A percentile compares a stretch with the other conserved stretches of the same genome.
Conservation (phyloP, 2,797 vertebrate genomes). For the Glyptemys insculpta region DNA sequence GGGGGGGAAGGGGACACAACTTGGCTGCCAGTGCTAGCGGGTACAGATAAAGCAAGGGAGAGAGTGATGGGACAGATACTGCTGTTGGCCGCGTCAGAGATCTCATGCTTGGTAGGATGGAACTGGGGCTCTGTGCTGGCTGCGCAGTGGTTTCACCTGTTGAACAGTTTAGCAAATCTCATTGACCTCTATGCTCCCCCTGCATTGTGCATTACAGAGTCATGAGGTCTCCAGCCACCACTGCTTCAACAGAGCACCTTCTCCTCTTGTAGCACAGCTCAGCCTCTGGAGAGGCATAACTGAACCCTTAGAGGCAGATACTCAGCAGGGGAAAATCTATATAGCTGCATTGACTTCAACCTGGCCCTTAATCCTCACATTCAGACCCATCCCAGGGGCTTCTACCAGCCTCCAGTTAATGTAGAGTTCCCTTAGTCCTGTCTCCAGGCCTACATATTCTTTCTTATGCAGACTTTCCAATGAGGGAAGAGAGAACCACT, state of each 20-base stretch:
- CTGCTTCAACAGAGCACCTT: background rate
- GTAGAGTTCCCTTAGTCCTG: no score
- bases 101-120: background rate
- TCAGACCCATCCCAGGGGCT: no score
- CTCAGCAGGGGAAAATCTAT: background rate
- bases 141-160: background rate
- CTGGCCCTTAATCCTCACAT: background rate
- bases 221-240: background rate
- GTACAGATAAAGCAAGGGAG: background rate
- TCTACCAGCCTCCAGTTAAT: background rate
- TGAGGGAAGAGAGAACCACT: background rate
- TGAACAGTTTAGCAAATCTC: fast-evolving
- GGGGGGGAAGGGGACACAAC: no score
- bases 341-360: background rate
- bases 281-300: background rate
- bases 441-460: no score
- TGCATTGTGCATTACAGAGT: no score
- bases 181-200: background rate
- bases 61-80: no score
- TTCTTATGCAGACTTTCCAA: background rate
- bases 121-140: background rate
- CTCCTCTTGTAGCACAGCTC: background rate
- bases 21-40: fast-evolving
- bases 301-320: background rate
- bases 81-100: background rate